Base-by-base conservation (phyloP, 2,113 vertebrate genomes). In the Zosterops pallidus region DNA sequence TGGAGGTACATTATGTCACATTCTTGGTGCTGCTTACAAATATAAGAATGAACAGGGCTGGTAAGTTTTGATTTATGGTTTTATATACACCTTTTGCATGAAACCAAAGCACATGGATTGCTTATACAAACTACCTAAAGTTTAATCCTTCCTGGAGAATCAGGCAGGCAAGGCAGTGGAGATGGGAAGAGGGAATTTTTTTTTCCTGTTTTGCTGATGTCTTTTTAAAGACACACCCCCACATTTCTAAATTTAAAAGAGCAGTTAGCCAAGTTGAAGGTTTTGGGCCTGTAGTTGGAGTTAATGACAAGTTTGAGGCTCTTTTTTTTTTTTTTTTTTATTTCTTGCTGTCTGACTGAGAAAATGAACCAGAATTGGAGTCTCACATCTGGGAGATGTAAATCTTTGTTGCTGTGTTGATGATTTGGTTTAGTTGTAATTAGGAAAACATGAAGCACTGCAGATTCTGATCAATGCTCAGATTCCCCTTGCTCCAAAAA, bases 31-130 rank as follows among this genome's bases (percentile, higher is more conserved):
- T 63, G 99, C 99, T 93, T 99, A 99, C 98, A 99, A 99, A 96
- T 99, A 99, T 83, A 99, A 99, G 97, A 99, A 98, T 39, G 99
- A 99, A 72, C 99, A 99, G 96, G 99, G 99, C 82, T 99, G 99
- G 99, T 99, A 97, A 98, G 99, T 98, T 82, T 68, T 63, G 69
- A 0, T n/a, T 78, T 70, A 50, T 86, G 29, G 9, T 94, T 88
- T 90, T 39, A 12, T 39, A 1, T 6, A 55, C 93, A 85, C 94
- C 79, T 94, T 94, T 50, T 89, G 94, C 86, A 65, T 97, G 92
- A 72, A 37, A 8, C 64, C 21, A 67, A 89, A 89, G 83, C 49
- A 96, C 88, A 80, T 5, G 24, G 75, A 63, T 69, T 93, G 93
- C 92, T 37, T 44, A 11, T 96, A 94, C 82, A 35, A 37, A 56